Percentiles rank a stretch among this genome's conserved stretches.
These are phyloP conservation scores for Ophioderma brevispina DNA, from an alignment of 35 echinoderm and acorn worm species.

Conservation along the genomic window DNA sequence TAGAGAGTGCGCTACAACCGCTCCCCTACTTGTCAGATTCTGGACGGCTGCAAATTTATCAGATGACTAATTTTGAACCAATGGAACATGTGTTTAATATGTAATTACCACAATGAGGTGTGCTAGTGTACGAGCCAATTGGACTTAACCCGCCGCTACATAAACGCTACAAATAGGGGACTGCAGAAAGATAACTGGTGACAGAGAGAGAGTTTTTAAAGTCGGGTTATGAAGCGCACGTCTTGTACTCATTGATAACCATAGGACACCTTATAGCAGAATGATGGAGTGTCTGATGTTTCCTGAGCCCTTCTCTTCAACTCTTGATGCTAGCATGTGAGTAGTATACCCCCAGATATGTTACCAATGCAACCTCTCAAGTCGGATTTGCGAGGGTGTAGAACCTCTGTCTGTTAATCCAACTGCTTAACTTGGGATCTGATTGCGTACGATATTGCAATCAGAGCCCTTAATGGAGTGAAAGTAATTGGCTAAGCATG, in stretches of 20 bases:
- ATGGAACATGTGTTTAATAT: constrained; percentile 29
- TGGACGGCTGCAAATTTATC: constrained; percentile 23
- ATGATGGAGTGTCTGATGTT: constrained; percentile 45
- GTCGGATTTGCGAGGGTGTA: constrained; percentile 2
- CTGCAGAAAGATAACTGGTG: constrained; percentile 6
- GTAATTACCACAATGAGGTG: constrained; percentile 3
- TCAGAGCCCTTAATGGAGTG: constrained; percentile 3
- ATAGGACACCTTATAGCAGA: constrained; percentile 2
- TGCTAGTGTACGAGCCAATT: neutral
- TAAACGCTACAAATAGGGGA: neutral
- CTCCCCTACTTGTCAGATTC: constrained; percentile 28
- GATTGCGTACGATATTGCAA: neutral
- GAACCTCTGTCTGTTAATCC: neutral
- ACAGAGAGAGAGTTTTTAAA: too few relatives aligned
- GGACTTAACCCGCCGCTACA: constrained; percentile 27
- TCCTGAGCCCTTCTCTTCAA: constrained; percentile 37
- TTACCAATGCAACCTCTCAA: constrained; percentile 5
- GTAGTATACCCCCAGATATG: constrained; percentile 7
- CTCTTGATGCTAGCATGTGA: constrained; percentile 41
- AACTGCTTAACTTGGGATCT: neutral
- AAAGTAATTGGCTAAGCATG: constrained; percentile 2
- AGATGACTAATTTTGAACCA: constrained; percentile 57
- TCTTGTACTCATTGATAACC: constrained; percentile 11
- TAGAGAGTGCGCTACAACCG: neutral
- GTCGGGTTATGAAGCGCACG: too few relatives aligned